A percentile compares a stretch with the other conserved stretches of the same genome.
Evolutionary conservation across 2,797 vertebrate species (phyloP).

Genomic region (Monodelphis domestica): DNA sequence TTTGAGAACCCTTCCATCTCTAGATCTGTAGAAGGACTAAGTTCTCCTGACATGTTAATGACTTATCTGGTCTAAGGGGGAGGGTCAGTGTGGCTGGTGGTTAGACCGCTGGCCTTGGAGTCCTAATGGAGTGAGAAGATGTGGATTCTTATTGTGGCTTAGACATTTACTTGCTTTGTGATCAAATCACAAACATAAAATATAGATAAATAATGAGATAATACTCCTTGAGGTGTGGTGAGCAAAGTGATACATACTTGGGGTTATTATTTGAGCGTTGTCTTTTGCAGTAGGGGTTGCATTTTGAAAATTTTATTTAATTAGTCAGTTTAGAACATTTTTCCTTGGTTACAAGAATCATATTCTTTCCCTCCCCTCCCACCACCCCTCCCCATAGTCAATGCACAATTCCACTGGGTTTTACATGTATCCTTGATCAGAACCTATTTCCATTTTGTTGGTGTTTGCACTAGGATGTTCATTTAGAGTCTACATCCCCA

Average conservation of each 20-base stretch:
- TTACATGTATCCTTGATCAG: no score
- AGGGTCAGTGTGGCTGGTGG: background rate
- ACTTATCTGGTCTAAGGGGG: background rate
- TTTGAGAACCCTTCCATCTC: background rate
- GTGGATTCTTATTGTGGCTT: background rate
- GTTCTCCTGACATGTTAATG: background rate
- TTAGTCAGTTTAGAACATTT: no score
- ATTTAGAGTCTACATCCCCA: no score
- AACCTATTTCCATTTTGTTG: no score
- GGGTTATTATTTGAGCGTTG: background rate
- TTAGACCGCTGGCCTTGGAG: background rate
- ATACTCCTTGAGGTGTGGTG: no score
- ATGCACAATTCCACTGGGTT: no score
- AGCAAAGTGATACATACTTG: background rate
- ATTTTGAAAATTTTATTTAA: no score
- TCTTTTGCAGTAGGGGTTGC: background rate
- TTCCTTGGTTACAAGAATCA: no score
- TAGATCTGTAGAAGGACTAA: background rate
- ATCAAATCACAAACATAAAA: background rate
- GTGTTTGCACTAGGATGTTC: no score
- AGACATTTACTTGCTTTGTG: background rate
- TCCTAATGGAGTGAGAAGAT: background rate
- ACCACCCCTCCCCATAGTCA: no score
- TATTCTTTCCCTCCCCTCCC: no score
- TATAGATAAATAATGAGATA: no score